Evolutionary conservation across 1,140 invertebrate species (phyloP).

Genomic region (Diprion similis): DNA sequence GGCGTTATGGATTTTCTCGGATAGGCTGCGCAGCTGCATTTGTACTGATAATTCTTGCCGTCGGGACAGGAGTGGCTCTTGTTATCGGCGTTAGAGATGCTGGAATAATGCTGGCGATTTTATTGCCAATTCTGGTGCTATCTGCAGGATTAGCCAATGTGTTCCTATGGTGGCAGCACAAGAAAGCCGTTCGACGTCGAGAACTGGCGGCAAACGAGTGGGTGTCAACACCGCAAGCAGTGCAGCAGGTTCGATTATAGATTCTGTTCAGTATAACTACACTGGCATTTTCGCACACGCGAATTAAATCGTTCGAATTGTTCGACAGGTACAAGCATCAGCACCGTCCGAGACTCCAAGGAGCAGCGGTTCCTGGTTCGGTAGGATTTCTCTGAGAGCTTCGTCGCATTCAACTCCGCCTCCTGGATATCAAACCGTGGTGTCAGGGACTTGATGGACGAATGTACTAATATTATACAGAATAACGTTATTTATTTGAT

Average conservation of each 20-base stretch:
- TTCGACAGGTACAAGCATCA: neutral
- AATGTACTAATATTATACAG: no score
- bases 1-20: conserved; percentile 16
- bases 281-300: conserved; percentile 9
- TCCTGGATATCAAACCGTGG: conserved; percentile 9
- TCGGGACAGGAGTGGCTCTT: conserved; percentile 9
- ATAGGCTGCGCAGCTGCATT: conserved; percentile 11
- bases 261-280: neutral
- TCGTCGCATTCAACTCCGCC: conserved; percentile 10
- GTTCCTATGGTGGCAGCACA: conserved; percentile 23
- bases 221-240: neutral
- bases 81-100: conserved; percentile 15
- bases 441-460: neutral
- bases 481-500: no score
- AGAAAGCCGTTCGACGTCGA: conserved; percentile 12
- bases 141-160: conserved; percentile 9
- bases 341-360: neutral
- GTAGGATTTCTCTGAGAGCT: conserved; percentile 1
- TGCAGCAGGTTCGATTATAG: conserved; percentile 5
- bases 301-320: neutral
- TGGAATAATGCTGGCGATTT: conserved; percentile 9
- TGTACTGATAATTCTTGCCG: conserved; percentile 12
- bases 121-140: conserved; percentile 13
- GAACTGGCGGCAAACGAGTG: conserved; percentile 16
- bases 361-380: conserved; percentile 14